These are phyloP conservation scores for Psix sp. DNA, from an alignment of 1,140 invertebrate species.

Conservation along the genomic window DNA sequence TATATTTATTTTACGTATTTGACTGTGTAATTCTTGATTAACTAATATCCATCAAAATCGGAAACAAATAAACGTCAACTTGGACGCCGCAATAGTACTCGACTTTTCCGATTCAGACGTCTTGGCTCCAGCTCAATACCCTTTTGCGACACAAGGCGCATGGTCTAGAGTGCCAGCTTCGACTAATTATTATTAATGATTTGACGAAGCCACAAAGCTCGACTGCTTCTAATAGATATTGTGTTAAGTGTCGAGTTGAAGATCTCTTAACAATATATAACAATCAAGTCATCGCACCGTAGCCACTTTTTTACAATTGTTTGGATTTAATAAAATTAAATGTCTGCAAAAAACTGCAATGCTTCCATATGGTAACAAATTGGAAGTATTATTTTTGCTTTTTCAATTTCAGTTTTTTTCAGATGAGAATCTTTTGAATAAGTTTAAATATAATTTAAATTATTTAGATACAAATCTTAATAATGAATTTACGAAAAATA, in stretches of 20 bases:
- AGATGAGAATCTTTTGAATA: too few relatives aligned
- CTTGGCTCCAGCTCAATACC: slow-evolving; percentile 59
- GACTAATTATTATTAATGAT: slow-evolving; percentile 62
- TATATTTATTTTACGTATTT: too few relatives aligned
- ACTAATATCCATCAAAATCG: too few relatives aligned
- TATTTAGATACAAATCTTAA: too few relatives aligned
- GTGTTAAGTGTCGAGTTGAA: slow-evolving; percentile 45
- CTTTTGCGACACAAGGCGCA: slow-evolving; percentile 33
- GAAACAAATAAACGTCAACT: slow-evolving; percentile 30
- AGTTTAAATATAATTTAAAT: too few relatives aligned
- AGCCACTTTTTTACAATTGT: slow-evolving; percentile 24
- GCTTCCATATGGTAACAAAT: too few relatives aligned
- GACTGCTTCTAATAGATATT: slow-evolving; percentile 50
- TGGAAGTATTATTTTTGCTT: too few relatives aligned
- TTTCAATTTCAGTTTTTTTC: too few relatives aligned
- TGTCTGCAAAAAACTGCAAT: too few relatives aligned
- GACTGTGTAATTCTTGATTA: too few relatives aligned
- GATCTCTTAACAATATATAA: slow-evolving; percentile 46
- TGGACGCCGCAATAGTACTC: slow-evolving; percentile 29
- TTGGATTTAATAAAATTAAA: slow-evolving; percentile 30
- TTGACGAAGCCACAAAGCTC: slow-evolving; percentile 54
- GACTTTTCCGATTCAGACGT: slow-evolving; percentile 43
- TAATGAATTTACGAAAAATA: too few relatives aligned
- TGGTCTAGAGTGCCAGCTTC: slow-evolving; percentile 31
- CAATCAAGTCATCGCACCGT: slow-evolving; percentile 26